Evolutionary conservation across 1,140 invertebrate genomes (phyloP), one percentile per base, ranked within the genome.

Genomic region (Drosophila mauritiana): DNA sequence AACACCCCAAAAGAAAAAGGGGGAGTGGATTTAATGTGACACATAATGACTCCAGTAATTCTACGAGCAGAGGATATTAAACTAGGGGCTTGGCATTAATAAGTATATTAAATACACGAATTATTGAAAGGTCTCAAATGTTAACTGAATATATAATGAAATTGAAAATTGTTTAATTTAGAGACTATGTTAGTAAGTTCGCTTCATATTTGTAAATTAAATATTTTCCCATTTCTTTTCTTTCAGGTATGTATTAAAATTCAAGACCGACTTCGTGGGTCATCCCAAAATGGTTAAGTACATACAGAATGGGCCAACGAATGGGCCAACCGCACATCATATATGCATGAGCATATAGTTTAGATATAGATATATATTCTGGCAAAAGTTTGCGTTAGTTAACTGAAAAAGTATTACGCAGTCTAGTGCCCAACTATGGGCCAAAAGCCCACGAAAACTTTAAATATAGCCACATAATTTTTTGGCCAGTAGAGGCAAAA

Each of bases 391-490:
- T 69, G 64, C 79, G 62, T 80, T 80, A 88, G 79, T 86, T 88
- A 86, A 86, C 83, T 86, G 83, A 86, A 86, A 86, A 86, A 88
- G 78, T 86, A 86, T 86, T 88, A 88, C 54, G 67, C 59, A 64
- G 64, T 78, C 75, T 53, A 62, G 54, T 56, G 72, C 39, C 68
- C 70, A 52, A 73, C 69, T 63, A 40, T 42, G 40, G 64, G 20
- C 39, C 46, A 49, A 45, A 67, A 59, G 56, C 62, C 73, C 76
- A 55, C 61, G 37, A 49, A 68, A 86, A 86, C 83, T 86, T 86
- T 86, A 86, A 86, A 83, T 89, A 86, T 82, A 83, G 63, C 83
- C 83, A 88, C 83, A 86, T 88, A 88, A 88, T 86, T 83, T 86
- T 88, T 86, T 83, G 76, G 83, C 61, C 83, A 86, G 37, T 51